A percentile compares a stretch with the other conserved stretches of the same genome.
These are phyloP conservation scores for Drosophila melanogaster DNA, from an alignment of 1,140 invertebrate species.

Conservation along the genomic window DNA sequence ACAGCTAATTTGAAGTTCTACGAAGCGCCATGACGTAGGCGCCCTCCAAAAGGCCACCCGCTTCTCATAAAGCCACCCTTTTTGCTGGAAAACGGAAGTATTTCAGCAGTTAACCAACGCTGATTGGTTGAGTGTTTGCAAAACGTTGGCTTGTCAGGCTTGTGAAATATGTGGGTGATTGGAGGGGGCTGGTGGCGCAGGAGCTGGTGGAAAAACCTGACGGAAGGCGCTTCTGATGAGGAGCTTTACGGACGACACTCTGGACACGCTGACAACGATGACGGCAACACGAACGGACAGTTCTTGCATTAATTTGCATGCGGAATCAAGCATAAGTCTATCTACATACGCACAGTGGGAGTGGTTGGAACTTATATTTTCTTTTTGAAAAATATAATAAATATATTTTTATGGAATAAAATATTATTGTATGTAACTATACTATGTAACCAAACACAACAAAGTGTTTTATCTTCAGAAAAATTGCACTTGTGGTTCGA, in stretches of 20 bases:
- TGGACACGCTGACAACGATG: constrained; percentile 61
- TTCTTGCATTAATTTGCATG: constrained; percentile 80
- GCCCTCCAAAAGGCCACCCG: not conserved
- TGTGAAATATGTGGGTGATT: constrained; percentile 7
- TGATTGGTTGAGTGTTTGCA: constrained; percentile 80
- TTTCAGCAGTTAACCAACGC: constrained; percentile 80
- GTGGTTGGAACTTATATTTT: not conserved
- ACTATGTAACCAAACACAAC: too few species aligned
- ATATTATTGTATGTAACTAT: too few species aligned
- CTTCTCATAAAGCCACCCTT: constrained; percentile 3
- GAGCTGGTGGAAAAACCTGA: constrained; percentile 35
- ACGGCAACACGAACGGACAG: constrained; percentile 71
- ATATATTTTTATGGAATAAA: not conserved
- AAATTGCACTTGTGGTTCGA: too few species aligned
- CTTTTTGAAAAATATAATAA: not conserved
- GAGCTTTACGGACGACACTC: constrained; percentile 38
- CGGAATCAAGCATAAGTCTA: constrained; percentile 60
- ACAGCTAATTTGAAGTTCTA: constrained; percentile 80
- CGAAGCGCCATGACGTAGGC: constrained; percentile 73
- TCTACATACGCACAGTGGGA: constrained; percentile 41
- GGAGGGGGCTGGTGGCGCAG: not conserved
- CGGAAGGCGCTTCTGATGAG: constrained; percentile 41
- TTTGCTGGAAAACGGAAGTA: constrained; percentile 73
- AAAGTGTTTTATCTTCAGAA: too few species aligned
- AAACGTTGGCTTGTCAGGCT: constrained; percentile 52